Percentiles rank a stretch among this genome's conserved stretches.
These are phyloP conservation scores for Marmota monax DNA, from an alignment of 2,113 vertebrate genomes.

Conservation along the genomic window DNA sequence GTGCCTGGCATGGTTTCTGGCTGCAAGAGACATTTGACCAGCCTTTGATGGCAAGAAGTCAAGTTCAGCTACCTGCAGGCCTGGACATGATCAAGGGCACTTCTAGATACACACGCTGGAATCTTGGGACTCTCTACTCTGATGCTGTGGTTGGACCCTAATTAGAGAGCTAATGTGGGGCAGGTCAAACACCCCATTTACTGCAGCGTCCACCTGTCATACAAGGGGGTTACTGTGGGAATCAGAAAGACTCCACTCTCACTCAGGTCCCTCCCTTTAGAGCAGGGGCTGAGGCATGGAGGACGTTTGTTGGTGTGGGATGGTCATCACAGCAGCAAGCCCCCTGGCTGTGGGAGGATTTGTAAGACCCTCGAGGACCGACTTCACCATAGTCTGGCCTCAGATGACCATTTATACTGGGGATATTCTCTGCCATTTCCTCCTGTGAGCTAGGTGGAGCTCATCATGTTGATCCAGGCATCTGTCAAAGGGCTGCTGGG, in stretches of 20 bases:
- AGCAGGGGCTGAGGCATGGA: neutral
- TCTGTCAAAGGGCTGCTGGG: conserved; percentile 4
- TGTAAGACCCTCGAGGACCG: neutral
- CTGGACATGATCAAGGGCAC: neutral
- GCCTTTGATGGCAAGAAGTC: neutral
- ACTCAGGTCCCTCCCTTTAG: neutral
- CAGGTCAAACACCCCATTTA: rapidly evolving
- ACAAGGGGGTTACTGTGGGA: rapidly evolving
- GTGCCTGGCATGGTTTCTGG: neutral
- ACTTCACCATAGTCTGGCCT: neutral
- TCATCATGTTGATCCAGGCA: neutral
- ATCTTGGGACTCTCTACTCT: neutral
- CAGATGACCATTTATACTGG: neutral
- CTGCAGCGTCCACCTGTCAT: rapidly evolving
- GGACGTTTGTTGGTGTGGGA: neutral
- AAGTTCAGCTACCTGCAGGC: neutral
- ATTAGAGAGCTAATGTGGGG: neutral
- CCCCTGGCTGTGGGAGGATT: neutral
- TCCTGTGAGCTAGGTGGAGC: neutral
- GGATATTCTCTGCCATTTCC: neutral
- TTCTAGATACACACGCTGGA: neutral
- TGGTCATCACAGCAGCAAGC: neutral
- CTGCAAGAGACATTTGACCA: neutral
- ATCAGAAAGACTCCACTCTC: neutral
- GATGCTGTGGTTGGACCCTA: neutral